A percentile compares a stretch with the other conserved stretches of the same genome.
Evolutionary conservation across 2,113 vertebrate species (phyloP).

Genomic region (Nerophis ophidion): DNA sequence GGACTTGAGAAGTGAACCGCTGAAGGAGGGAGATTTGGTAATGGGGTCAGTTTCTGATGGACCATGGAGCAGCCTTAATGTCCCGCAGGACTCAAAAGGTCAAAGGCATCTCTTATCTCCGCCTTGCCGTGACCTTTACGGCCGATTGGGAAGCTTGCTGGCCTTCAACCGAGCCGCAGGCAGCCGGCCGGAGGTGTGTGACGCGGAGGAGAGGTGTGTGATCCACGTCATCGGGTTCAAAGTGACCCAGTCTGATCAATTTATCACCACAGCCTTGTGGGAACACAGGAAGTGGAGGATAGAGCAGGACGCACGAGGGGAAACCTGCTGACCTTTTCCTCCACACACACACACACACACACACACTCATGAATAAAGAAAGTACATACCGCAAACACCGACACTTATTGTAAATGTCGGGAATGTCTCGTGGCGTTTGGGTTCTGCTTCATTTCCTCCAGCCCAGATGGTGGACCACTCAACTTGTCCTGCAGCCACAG

Average conservation of each 20-base stretch:
- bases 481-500: not conserved
- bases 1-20: constrained; percentile 43
- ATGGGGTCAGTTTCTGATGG: too few relatives aligned
- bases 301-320: constrained; percentile 34
- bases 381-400: not conserved
- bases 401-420: constrained; percentile 1
- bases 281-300: constrained; percentile 32
- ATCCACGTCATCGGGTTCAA: constrained; percentile 57
- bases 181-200: constrained; percentile 30
- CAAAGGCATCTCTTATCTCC: constrained; percentile 41
- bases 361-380: constrained; percentile 11
- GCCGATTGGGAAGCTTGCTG: constrained; percentile 9
- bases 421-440: constrained; percentile 23
- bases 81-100: constrained; percentile 19
- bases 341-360: constrained; percentile 13
- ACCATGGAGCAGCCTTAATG: too few relatives aligned
- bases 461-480: constrained; percentile 23
- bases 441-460: constrained; percentile 46
- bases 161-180: not conserved
- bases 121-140: not conserved
- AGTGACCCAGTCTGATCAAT: constrained; percentile 33
- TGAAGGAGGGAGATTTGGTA: too few relatives aligned
- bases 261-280: constrained; percentile 35
- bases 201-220: constrained; percentile 41
- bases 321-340: constrained; percentile 50